Evolutionary conservation across 2,888 invertebrate species (phyloP).

Genomic region (Drosophila nr. perissopoda): DNA sequence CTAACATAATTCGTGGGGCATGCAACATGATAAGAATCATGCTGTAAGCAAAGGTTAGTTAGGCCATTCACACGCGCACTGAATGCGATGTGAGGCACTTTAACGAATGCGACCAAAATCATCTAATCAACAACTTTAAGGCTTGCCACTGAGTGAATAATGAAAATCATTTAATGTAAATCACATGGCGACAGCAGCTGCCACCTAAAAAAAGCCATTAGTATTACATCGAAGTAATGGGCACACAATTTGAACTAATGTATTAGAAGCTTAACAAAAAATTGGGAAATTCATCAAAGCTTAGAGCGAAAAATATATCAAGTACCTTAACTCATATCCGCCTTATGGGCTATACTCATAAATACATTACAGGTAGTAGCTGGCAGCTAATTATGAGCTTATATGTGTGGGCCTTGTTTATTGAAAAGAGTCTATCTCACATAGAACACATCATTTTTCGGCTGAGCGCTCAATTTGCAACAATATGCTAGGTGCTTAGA

Average conservation of each 20-base stretch:
- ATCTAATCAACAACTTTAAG: slow-evolving; percentile 48
- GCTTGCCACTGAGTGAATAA: background rate
- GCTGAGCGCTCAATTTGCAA: slow-evolving; percentile 51
- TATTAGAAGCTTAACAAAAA: background rate
- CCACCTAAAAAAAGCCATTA: slow-evolving; percentile 15
- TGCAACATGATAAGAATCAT: slow-evolving; percentile 23
- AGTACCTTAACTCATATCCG: slow-evolving; percentile 7
- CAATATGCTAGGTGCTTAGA: background rate
- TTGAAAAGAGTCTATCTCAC: background rate
- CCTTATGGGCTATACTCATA: background rate
- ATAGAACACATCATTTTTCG: slow-evolving; percentile 42
- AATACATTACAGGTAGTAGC: slow-evolving; percentile 1
- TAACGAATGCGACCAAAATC: slow-evolving; percentile 20
- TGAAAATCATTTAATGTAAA: slow-evolving; percentile 7
- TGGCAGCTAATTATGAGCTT: slow-evolving; percentile 26
- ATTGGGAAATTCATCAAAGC: background rate
- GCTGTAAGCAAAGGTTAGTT: background rate
- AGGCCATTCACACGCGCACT: slow-evolving; percentile 45
- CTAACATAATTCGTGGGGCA: slow-evolving; percentile 13
- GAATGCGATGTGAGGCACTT: slow-evolving; percentile 16
- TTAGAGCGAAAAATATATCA: background rate
- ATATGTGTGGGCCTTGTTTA: background rate
- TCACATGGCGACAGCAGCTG: slow-evolving; percentile 3
- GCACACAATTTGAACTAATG: slow-evolving; percentile 1
- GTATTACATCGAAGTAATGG: slow-evolving; percentile 9